phyloP scores from a whole-genome alignment of 2,113 vertebrate genomes.

The Podiceps cristatus region DNA sequence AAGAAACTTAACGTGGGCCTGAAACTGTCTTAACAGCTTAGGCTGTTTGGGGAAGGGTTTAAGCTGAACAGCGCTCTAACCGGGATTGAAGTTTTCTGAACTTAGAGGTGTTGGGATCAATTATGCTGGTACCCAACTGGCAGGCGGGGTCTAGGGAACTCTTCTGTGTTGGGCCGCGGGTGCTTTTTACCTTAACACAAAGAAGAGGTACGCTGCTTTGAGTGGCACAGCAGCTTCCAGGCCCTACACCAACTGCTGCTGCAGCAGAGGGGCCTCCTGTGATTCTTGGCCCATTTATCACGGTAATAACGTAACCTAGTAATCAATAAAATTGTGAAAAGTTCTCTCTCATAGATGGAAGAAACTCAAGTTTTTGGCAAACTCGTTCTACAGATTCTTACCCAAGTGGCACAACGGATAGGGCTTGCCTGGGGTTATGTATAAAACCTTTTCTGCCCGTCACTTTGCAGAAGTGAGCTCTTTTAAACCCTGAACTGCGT shows the following conservation, averaged over 20 bases:
- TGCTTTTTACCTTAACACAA: not conserved
- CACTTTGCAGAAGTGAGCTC: not conserved
- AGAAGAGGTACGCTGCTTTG: not conserved
- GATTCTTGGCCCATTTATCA: not conserved
- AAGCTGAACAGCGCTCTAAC: not conserved
- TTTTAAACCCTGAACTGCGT: not conserved
- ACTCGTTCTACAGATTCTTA: accelerated
- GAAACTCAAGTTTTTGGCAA: not conserved
- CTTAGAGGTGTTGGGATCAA: not conserved
- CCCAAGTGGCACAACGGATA: accelerated
- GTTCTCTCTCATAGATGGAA: not conserved
- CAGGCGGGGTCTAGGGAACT: not conserved
- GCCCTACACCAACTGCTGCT: not conserved
- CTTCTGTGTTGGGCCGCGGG: not conserved
- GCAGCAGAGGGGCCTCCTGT: not conserved
- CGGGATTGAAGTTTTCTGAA: not conserved
- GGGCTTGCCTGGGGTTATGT: not conserved
- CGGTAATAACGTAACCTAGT: not conserved
- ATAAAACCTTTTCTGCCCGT: not conserved
- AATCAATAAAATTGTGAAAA: not conserved
- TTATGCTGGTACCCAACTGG: not conserved
- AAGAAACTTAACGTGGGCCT: not conserved
- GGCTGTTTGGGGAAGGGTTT: not conserved
- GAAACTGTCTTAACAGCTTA: not conserved
- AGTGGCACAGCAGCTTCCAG: not conserved